These are phyloP conservation scores for Galeopterus variegatus DNA, from an alignment of 2,113 vertebrate species.

Conservation along the genomic window DNA sequence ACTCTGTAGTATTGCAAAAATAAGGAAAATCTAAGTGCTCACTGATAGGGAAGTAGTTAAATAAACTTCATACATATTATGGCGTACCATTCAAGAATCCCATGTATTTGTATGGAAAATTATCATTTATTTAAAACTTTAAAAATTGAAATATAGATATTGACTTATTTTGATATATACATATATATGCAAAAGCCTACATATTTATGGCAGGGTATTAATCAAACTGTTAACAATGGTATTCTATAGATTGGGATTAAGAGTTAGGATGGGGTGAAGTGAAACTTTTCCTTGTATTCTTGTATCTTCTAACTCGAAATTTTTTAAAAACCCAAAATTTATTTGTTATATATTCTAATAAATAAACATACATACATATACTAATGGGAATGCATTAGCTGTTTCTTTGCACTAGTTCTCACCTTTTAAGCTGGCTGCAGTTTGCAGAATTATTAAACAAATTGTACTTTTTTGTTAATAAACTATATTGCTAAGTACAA, in stretches of 20 bases:
- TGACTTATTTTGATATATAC: not conserved
- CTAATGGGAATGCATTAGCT: not conserved
- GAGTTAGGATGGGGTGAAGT: not conserved
- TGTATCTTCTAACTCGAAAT: constrained; percentile 42
- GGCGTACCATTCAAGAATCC: not conserved
- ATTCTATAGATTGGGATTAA: constrained; percentile 20
- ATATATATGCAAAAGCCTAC: not conserved
- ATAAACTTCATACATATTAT: not conserved
- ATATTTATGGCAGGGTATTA: not conserved
- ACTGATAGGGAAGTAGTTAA: not conserved
- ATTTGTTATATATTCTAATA: constrained; percentile 38
- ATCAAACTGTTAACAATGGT: not conserved
- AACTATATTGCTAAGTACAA: constrained; percentile 20
- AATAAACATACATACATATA: not conserved
- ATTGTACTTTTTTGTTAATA: not conserved
- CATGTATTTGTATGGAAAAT: constrained; percentile 12
- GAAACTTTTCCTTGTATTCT: not conserved
- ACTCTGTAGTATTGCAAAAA: not conserved
- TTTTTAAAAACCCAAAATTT: not conserved
- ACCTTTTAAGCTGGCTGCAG: not conserved
- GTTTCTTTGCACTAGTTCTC: not conserved
- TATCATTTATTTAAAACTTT: not conserved
- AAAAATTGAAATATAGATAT: not conserved
- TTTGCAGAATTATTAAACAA: constrained; percentile 50
- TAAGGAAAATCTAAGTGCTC: not conserved